Evolutionary conservation across 2,888 invertebrate genomes (phyloP), one percentile per base, ranked within the genome.

Genomic region (Nymphalis urticae): DNA sequence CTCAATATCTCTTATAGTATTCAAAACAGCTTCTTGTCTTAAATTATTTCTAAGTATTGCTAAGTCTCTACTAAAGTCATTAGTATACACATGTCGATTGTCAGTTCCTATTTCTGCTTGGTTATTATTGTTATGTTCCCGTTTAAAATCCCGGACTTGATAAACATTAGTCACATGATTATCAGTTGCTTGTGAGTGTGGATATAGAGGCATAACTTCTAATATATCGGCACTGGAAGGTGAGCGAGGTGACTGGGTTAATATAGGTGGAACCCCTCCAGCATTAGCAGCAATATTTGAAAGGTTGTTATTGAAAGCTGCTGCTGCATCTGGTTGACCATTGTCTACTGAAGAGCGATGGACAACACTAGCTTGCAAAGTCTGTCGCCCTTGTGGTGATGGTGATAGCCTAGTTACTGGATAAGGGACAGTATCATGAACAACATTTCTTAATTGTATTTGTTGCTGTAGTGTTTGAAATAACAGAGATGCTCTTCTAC

Each of bases 381-480:
- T 89, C 77, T 89, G 92, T 60, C 92, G 79, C 16, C 86, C 86
- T 71, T 86, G 87, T 32, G 89, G 85, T 21, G 87, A 83, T 50
- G 90, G 87, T 60, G 87, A 86, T 62, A 92, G 75, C 64, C 87
- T 76, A 75, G 93, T 82, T 71, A 91, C 77, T 72, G 90, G 78
- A 80, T 89, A 86, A 76, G 90, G 74, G 70, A 86, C 81, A 73
- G 92, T 77, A 72, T 90, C 90, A 76, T 87, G 85, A 51, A 86
- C 83, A 16, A 86, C 85, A 83, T 94, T 93, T 75, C 94, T 92
- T 62, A 95, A 94, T 85, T 96, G 96, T 77, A 98, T 97, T 84
- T 96, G 95, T 70, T 96, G 95, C 87, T 98, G 98, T 64, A 99
- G 94, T 79, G 96, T 94, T 79, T 96, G 96, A 88, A 98, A 98